Evolutionary conservation across 2,797 vertebrate species (phyloP).

Genomic region (Sebastiscus albofasciatus): DNA sequence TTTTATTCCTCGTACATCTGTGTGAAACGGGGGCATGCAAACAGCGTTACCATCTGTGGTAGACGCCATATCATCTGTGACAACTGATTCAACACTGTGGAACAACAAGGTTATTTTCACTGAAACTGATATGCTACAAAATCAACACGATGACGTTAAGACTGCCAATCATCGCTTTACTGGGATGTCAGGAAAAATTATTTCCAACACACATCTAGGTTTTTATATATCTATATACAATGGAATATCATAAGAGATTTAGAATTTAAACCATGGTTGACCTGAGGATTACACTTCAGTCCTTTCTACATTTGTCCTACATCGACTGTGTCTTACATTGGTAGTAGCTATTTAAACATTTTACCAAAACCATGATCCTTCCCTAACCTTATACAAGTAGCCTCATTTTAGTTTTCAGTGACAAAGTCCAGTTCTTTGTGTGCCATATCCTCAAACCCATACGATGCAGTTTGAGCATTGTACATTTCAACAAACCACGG

Average conservation of each 20-base stretch:
- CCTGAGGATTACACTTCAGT: neutral
- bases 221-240: neutral
- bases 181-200: slow-evolving; percentile 1
- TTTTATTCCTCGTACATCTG: slow-evolving; percentile 37
- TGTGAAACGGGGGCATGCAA: slow-evolving; percentile 28
- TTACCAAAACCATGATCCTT: neutral
- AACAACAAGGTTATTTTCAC: slow-evolving; percentile 14
- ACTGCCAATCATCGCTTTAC: slow-evolving; percentile 21
- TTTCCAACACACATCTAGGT: neutral
- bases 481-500: too few relatives aligned
- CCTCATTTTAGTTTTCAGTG: too few relatives aligned
- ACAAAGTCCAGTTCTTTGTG: too few relatives aligned
- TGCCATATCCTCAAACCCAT: too few relatives aligned
- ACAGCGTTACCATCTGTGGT: slow-evolving; percentile 30
- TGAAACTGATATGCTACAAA: slow-evolving; percentile 23
- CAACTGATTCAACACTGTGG: slow-evolving; percentile 24
- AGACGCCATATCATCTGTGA: slow-evolving; percentile 21
- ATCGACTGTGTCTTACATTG: neutral
- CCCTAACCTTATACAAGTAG: neutral
- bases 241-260: neutral
- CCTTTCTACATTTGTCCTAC: neutral
- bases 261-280: neutral
- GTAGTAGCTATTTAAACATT: neutral
- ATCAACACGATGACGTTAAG: neutral
- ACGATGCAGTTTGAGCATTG: too few relatives aligned